A percentile compares a stretch with the other conserved stretches of the same genome.
These are phyloP conservation scores for Paracentrotus lividus DNA, from an alignment of 53 echinoderm and acorn worm genomes.

Conservation along the genomic window DNA sequence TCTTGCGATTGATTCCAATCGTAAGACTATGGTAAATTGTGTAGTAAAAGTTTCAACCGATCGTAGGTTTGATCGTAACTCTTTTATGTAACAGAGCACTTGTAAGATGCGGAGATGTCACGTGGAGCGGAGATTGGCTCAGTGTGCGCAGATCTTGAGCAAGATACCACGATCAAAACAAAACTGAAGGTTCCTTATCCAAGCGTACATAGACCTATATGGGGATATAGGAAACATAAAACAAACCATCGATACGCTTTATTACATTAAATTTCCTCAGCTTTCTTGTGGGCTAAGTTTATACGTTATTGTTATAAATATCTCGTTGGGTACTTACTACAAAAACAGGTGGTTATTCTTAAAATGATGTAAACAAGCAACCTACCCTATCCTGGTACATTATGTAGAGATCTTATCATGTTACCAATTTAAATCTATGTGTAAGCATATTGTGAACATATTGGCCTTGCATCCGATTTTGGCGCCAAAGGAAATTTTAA, in stretches of 20 bases:
- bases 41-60: no score
- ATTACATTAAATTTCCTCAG: conserved; percentile 23
- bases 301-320: background rate
- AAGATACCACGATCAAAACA: conserved; percentile 34
- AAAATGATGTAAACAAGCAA: background rate
- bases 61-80: no score
- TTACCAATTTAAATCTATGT: background rate
- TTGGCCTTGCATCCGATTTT: background rate
- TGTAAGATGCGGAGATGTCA: no score
- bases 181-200: conserved; percentile 21
- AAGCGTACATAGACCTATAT: background rate
- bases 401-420: background rate
- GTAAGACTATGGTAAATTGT: no score
- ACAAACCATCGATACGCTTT: conserved; percentile 24
- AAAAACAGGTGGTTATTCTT: conserved; percentile 7
- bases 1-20: no score
- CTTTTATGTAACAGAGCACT: no score
- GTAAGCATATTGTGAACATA: conserved; percentile 43
- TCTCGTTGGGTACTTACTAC: background rate
- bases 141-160: background rate
- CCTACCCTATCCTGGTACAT: conserved; percentile 9
- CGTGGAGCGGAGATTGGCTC: conserved; percentile 46
- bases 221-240: conserved; percentile 17
- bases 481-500: background rate
- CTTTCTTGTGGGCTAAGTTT: background rate